Base-by-base conservation (phyloP, 2,113 vertebrate genomes). In the Eublepharis macularius region DNA sequence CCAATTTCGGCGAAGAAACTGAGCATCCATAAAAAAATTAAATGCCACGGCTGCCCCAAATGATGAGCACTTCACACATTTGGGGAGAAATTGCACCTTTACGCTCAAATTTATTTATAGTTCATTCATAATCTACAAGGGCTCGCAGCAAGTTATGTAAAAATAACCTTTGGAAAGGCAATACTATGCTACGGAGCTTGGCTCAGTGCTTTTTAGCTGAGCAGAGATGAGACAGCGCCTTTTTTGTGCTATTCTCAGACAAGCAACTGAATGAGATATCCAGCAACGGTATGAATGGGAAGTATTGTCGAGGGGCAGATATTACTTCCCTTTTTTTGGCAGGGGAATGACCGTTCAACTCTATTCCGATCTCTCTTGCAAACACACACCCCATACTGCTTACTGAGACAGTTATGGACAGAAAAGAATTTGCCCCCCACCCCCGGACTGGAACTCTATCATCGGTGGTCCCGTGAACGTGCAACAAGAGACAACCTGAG, bases 31-130 rank as follows among this genome's bases (percentile, higher is more conserved):
- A 54, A 63, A 90, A 76, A 86, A 60, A 36, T 63, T 34, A 69
- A 86, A 87, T 13, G 32, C 49, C 60, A 65, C 45, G 63, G 78
- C 83, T 86, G 89, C 90, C 69, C 87, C 86, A 69, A 83, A 91
- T 49, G 76, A 86, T 26, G 63, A 54, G 47, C 54, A 68, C 63
- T 87, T 80, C 16, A 84, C 74, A n/a, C 19, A 87, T 86, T 91
- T 77, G 73, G 21, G 26, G 54, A 47, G 5, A 60, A 82, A 86
- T 74, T 32, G 29, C 47, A 83, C 88, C 63, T 87, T 45, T 26
- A 45, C 41, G 75, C 51, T 87, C 89, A 92, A 19, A 85, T 87
- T 89, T 91, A 89, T 90, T 91, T 87, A 77, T 10, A 87, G 89
- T 86, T 63, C 88, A 83, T 69, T 80, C 36, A 78, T 54, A 21